Evolutionary conservation across 2,888 invertebrate species (phyloP), one percentile per base, ranked within the genome.

Genomic region (Scaptomyza reducta): DNA sequence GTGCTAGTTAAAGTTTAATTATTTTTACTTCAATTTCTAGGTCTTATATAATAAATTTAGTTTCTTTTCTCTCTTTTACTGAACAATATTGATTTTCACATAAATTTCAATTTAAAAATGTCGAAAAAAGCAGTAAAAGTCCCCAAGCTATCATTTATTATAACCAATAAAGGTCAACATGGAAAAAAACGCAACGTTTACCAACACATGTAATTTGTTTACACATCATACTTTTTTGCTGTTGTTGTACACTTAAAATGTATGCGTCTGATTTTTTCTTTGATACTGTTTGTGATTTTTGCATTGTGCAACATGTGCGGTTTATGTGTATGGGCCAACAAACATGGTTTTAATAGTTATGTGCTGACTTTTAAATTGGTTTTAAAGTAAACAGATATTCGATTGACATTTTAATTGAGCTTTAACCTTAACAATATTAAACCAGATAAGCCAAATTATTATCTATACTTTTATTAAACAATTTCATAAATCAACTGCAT

Each of bases 291-390:
- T 29, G 33, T 50, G 47, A 41, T 38, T 14, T 38, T 38, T 3
- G 35, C 7, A 3, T 14, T 40, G 44, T 33, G 66, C 62, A 55
- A 62, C 72, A 78, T 58, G 62, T 70, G 82, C 56, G 64, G 73
- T 57, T 75, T 71, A 79, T 79, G 68, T 79, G 66, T 57, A 40
- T 7, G n/a, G n/a, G n/a, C 18, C 22, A 29, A 31, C 13, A 31
- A 14, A 1, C 22, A 3, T 22, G 18, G 11, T n/a, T 7, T 14
- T 50, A 7, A 49, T n/a, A 10, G 1, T n/a, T 14, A 22, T 25
- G 3, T 11, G 22, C 22, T 49, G n/a, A 10, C 9, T 22, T 22
- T 33, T 22, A n/a, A 22, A 25, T 13, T 5, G 22, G 9, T 7
- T 11, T 7, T 11, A 13, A n/a, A 50, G 33, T n/a, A 22, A 25